phyloP scores from a whole-genome alignment of 2,888 invertebrate genomes.

The Netelia virgata region DNA sequence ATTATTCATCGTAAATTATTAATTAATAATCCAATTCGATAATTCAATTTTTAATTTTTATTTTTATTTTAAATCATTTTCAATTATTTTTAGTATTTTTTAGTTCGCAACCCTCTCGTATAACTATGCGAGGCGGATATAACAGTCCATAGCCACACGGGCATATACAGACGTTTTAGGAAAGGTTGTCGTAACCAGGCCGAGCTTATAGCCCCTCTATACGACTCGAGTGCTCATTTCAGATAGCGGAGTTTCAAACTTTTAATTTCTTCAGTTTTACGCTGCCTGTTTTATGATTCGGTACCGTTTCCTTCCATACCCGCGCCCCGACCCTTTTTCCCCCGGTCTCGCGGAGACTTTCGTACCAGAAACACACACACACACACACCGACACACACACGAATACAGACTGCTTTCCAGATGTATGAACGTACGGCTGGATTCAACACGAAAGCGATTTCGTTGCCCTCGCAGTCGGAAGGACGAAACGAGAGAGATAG shows the following conservation, averaged over 20 bases:
- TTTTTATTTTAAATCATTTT: too few relatives aligned
- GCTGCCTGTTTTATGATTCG: slow-evolving; percentile 76
- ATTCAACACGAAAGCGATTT: slow-evolving; percentile 49
- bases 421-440: slow-evolving; percentile 2
- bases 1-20: too few relatives aligned
- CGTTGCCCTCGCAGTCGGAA: slow-evolving; percentile 26
- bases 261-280: slow-evolving; percentile 81
- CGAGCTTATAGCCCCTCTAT: slow-evolving; percentile 51
- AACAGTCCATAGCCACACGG: background rate
- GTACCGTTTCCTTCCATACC: slow-evolving; percentile 14
- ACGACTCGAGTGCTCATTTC: slow-evolving; percentile 77
- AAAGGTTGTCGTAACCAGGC: slow-evolving; percentile 51
- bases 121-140: background rate
- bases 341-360: slow-evolving; percentile 28
- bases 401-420: background rate
- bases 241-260: slow-evolving; percentile 78
- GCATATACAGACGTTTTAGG: slow-evolving; percentile 35
- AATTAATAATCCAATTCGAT: too few relatives aligned
- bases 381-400: background rate
- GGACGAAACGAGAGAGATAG: slow-evolving; percentile 2
- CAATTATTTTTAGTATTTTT: too few relatives aligned
- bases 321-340: slow-evolving; percentile 14
- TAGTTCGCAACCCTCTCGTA: too few relatives aligned
- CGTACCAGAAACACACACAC: slow-evolving; percentile 27
- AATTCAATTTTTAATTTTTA: too few relatives aligned